Base-by-base conservation (phyloP, 1,140 invertebrate genomes). In the Asbolus verrucosus region DNA sequence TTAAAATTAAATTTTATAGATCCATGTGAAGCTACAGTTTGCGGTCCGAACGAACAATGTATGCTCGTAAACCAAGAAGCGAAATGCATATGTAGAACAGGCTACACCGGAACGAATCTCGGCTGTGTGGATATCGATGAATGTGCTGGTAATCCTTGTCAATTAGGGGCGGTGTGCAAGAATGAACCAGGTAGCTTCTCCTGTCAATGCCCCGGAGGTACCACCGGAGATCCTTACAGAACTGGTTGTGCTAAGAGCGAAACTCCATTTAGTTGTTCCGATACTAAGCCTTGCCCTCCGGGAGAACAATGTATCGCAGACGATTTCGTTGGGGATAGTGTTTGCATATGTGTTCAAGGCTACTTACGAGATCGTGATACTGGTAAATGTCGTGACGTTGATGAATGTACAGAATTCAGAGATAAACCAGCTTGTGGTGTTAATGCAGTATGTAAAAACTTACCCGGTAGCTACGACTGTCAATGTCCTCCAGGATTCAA, bases 391-490 rank as follows among this genome's bases (percentile, higher is more conserved):
- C 85, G 91, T 77, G 95, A 98, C 82, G 86, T 95, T 13, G 92
- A 98, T 78, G 95, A 98, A 82, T 97, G 95, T 75, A 86, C 88
- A 0, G 89, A 91, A 76, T 83, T 87, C 0, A 81, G 86, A 30
- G 89, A 89, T 6, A 91, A 91, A 70, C 87, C 89, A 0, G 88
- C 91, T 1, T 97, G 94, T 81, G 94, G 94, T 0, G 78, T 92
- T 2, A 94, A 95, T 80, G 93, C 94, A 1, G 87, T 95, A 38
- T 97, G 95, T 78, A 95, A 94, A 82, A 97, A 97, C 82, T 81
- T 96, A 33, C 94, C 94, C 0, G 95, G 95, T n/a, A 94, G 93
- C 77, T 97, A 96, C 78, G 94, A 95, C 82, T 97, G 94, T 77
- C 92, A 93, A 75, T 97, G 95, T 78, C 92, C 94, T 0, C 83